Evolutionary conservation across 2,797 vertebrate genomes (phyloP), one percentile per base, ranked within the genome.

Genomic region (Rhyacichthys aspro): DNA sequence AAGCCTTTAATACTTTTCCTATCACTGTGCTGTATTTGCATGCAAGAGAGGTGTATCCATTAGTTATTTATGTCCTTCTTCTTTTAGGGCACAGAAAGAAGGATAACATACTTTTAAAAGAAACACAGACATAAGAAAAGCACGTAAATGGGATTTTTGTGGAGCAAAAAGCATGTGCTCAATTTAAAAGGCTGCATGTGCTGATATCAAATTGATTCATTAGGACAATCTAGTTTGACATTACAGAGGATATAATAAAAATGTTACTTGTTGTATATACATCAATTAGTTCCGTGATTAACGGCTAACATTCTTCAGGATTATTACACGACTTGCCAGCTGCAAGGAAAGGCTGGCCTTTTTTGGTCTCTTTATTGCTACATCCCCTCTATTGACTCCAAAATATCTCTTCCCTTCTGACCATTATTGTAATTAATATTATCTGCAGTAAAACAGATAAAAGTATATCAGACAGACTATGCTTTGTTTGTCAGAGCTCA

Each of bases 21-120:
- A 39, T 78, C 63, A 64, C 55, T 69, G 60, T 78, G 61, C 39
- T 69, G 34, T 67, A 45, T 46, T 52, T 81, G 70, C 75, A 82
- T 81, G 79, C 59, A 55, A 52, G 43, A 43, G 34, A 54, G 43
- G 14, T 1, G 38, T 43, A 32, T 63, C 38, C 2, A 5, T 46
- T 47, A 19, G 28, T 57, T 53, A 16, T 55, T 50, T 62, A 9
- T 11, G 42, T 42, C 43, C 52, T 59, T 55, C 32, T 37, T 1
- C 41, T 53, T 14, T 50, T 34, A 48, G 19, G 19, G 17, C 41
- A 18, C 28, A 61, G 41, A 33, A 43, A 38, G 43, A 61, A 54
- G 0, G 19, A 10, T 41, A 41, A 34, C 34, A 28, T 34, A 9
- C 14, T 55, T 8, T 15, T 10, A 42, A 65, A 59, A 56, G 11